Evolutionary conservation across 2,113 vertebrate genomes (phyloP).

Genomic region (Boleophthalmus pectinirostris): DNA sequence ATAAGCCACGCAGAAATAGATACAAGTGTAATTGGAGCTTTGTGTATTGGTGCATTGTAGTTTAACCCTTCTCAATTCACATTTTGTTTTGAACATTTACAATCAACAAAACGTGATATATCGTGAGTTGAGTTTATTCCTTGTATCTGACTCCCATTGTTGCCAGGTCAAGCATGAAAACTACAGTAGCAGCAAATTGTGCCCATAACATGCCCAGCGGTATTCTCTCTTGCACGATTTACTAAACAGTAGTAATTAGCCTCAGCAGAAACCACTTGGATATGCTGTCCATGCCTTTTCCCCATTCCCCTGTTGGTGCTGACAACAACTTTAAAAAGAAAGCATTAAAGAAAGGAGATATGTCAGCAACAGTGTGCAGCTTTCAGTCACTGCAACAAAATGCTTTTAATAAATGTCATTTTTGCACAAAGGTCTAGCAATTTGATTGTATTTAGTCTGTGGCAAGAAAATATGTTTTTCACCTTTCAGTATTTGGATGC

Average conservation of each 20-base stretch:
- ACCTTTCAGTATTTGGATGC: not conserved
- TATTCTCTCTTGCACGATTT: not conserved
- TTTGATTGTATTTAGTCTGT: too few relatives aligned
- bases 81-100: not conserved
- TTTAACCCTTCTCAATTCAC: conserved; percentile 12
- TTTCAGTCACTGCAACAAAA: conserved; percentile 4
- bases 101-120: not conserved
- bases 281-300: not conserved
- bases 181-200: not conserved
- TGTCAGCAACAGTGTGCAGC: conserved; percentile 27
- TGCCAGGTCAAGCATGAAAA: not conserved
- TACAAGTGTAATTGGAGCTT: not conserved
- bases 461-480: not conserved
- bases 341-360: conserved; percentile 31
- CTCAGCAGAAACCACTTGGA: conserved; percentile 3
- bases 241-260: conserved; percentile 14
- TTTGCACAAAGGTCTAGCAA: conserved; percentile 1
- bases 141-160: not conserved
- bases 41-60: not conserved
- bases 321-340: conserved; percentile 10
- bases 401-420: conserved; percentile 17
- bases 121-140: not conserved
- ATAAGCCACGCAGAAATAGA: not conserved
- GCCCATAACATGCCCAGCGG: not conserved
- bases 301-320: conserved; percentile 22